These are phyloP conservation scores for Eueremaeus valkanovi DNA, from an alignment of 2,888 invertebrate species.

Conservation along the genomic window DNA sequence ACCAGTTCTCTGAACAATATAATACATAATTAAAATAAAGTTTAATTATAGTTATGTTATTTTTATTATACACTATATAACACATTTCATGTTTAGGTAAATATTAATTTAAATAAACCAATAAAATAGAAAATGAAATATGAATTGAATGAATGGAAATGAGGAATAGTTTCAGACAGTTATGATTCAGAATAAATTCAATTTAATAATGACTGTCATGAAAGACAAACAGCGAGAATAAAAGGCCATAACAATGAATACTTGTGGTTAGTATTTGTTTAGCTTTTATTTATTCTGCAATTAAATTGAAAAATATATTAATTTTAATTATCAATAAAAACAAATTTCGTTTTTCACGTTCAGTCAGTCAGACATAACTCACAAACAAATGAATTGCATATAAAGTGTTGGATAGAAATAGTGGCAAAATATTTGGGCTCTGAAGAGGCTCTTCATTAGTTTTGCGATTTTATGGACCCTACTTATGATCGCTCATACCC, in stretches of 20 bases:
- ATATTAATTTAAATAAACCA: not conserved
- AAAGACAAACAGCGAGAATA: not conserved
- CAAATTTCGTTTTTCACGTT: slow-evolving; percentile 2
- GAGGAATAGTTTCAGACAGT: not conserved
- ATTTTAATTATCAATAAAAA: not conserved
- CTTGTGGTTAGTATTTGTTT: not conserved
- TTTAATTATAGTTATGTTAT: too few relatives aligned
- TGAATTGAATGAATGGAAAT: not conserved
- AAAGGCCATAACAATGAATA: not conserved
- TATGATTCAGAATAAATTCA: not conserved
- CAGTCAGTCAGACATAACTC: not conserved
- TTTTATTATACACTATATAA: too few relatives aligned
- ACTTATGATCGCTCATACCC: slow-evolving; percentile 16
- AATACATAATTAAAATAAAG: too few relatives aligned
- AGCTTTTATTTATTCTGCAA: not conserved
- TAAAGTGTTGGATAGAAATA: slow-evolving; percentile 27
- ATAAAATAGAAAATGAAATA: not conserved
- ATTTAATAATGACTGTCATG: not conserved
- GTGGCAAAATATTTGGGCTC: slow-evolving; percentile 13
- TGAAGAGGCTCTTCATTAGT: slow-evolving; percentile 25
- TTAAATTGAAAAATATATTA: not conserved
- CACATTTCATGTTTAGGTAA: too few relatives aligned
- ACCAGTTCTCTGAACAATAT: too few relatives aligned
- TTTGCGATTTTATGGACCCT: not conserved
- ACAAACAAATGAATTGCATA: slow-evolving; percentile 3